Base-by-base conservation (phyloP, 2,797 vertebrate genomes). In the Liparis tanakae region DNA sequence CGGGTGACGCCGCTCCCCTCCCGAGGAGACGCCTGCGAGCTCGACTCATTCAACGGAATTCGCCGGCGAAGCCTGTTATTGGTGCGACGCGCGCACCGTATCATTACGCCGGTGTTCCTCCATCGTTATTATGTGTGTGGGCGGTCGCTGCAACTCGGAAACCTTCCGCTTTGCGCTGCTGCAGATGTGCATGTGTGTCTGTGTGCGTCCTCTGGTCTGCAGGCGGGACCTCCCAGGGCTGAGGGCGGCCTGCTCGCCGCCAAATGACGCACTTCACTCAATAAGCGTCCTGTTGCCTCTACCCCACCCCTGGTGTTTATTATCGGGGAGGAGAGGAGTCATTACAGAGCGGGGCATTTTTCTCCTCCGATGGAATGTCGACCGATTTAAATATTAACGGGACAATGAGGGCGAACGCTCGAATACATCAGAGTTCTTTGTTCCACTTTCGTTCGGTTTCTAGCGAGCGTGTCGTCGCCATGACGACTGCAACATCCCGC, bases 181-280 rank as follows among this genome's bases (percentile, higher is more conserved):
- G 48, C 48, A 33, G 20, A 18, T 70, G 63, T 61, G 62, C 63
- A 51, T 56, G 50, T 67, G 83, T 30, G 67, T 51, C 66, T 74
- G 59, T 78, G 69, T 44, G 65, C 15, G n/a, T 69, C 33, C 50
- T 60, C 64, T 79, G 71, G 61, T 87, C 79, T 76, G 58, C 74
- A 78, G 66, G 67, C 41, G 3, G 67, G 81, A 76, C 82, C 79
- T 84, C 81, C 81, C 83, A 77, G 62, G n/a, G 67, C 67, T 62
- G 82, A 87, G 70, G 74, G 69, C 82, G 70, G 69, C 76, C 63
- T 7, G 54, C 78, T 56, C 48, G 60, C 64, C 51, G 57, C 60
- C 57, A 72, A 83, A 86, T 88, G 75, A 88, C 70, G 82, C 74
- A 85, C 69, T 78, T 68, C 65, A 56, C 75, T 84, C 74, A 79